Conservation (phyloP, 92 coral and sea anemone genomes). For the Blastomussa wellsi region DNA sequence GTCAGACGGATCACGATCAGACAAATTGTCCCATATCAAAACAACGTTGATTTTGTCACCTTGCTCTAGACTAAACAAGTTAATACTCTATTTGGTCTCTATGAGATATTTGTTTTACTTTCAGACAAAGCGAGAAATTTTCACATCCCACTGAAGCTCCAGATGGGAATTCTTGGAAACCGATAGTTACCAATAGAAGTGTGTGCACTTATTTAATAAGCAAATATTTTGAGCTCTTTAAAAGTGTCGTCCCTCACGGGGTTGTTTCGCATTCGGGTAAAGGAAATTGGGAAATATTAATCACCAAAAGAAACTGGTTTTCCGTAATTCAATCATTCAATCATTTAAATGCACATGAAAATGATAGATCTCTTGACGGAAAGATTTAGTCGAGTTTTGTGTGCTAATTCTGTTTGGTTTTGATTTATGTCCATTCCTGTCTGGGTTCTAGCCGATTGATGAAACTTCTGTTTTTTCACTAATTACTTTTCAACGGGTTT, state of each 20-base stretch:
- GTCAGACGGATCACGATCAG: not conserved
- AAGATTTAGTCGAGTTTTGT: not conserved
- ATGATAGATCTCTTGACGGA: not conserved
- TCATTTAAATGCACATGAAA: not conserved
- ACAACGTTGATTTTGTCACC: not conserved
- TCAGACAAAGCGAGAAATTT: not conserved
- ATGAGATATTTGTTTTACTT: not conserved
- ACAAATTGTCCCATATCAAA: not conserved
- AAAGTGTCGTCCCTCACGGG: not conserved
- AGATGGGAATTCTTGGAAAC: not conserved
- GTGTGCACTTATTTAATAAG: not conserved
- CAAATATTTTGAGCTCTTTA: not conserved
- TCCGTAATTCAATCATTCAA: not conserved
- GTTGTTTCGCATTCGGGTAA: not conserved
- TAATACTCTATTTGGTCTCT: not conserved
- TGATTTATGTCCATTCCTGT: not conserved
- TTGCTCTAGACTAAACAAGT: not conserved
- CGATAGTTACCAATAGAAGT: not conserved
- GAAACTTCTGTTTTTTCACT: not conserved
- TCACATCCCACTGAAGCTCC: not conserved
- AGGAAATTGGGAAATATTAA: too few relatives aligned
- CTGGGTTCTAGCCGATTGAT: not conserved
- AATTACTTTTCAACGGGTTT: conserved; percentile 11
- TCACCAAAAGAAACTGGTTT: too few relatives aligned
- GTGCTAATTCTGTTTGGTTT: not conserved